Base-by-base conservation (phyloP, 1,140 invertebrate genomes). In the Agrilus planipennis region DNA sequence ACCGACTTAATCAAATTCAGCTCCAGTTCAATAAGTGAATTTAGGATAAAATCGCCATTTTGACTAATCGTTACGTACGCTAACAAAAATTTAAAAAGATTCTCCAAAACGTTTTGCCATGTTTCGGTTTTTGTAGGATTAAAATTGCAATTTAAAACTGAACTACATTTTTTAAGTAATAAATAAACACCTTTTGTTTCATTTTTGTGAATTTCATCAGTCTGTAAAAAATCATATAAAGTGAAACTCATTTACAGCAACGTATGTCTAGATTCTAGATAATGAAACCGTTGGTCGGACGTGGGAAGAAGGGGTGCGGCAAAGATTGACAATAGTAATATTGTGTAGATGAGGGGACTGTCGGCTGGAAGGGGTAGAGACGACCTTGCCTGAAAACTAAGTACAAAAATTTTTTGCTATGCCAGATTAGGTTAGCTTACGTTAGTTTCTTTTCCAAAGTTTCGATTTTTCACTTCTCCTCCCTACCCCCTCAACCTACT, bases 41-140 rank as follows among this genome's bases (percentile, higher is more conserved):
- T 37, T 25, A 49, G 44, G 20, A 53, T 28, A 9, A 38, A 22
- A n/a, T 42, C 34, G 15, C 41, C 17, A 28, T 22, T 34, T n/a
- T 36, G 12, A 15, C 14, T 15, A 31, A 15, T 32, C 30, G 44
- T 40, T 12, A 52, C 21, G 3, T 45, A 3, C 9, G 22, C 6
- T 12, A 45, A 14, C 18, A 49, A 41, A 22, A 48, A 9, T 10
- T 47, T 29, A n/a, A 57, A 21, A 7, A 57, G 30, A 21, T 35
- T 41, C 40, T 55, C 47, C n/a, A 57, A 22, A 3, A 22, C 31
- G 32, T 47, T 29, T 37, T 47, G 48, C 41, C 45, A 47, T 30
- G 47, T 43, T 39, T 49, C 41, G 12, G 39, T 44, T 51, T 57
- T 55, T 4, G 43, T 20, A 1, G 51, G 43, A 44, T 57, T 58